Base-by-base conservation (phyloP, 2,888 invertebrate genomes). In the Torymus auratus region DNA sequence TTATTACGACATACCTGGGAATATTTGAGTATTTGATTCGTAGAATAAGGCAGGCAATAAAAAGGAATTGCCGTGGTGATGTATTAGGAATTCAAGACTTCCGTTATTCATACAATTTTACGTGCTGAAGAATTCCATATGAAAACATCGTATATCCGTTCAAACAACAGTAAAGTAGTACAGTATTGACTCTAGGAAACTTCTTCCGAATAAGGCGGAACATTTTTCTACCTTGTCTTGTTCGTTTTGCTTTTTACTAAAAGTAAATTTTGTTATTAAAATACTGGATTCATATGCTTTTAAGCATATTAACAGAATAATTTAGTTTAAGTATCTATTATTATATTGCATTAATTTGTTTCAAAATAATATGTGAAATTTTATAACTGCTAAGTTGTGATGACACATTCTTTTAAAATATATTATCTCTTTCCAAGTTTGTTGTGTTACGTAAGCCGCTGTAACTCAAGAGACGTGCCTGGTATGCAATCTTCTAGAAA, bases 31-130 rank as follows among this genome's bases (percentile, higher is more conserved):
- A 65, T 80, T 71, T 58, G 55, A 56, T 73, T 20, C 53, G 55
- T 65, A 12, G 53, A 58, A 68, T 53, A 62, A 17, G 20, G 14
- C 17, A 41, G 61, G 53, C 64, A 58, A 55, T 70, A 50, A 15
- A 64, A 75, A 80, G 80, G 65, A 70, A 80, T 75, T 65, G 15
- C 65, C 23, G 74, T n/a, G 50, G 23, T 58, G 65, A 75, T 60
- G 41, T 70, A 74, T 74, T 70, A 72, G 61, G 72, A 76, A 80
- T 76, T 72, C 55, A 11, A 72, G 52, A 80, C 72, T 80, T 77
- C 72, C 76, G 70, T 80, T 80, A 80, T 76, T 77, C 80, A 68
- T 68, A 69, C 62, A 76, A 69, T 72, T 72, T 76, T 68, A 72
- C 15, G 61, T 28, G 55, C 23, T 52, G 28, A 52, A 72, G 68